A percentile compares a stretch with the other conserved stretches of the same genome.
These are phyloP conservation scores for Chironomus striatipennis DNA, from an alignment of 1,140 invertebrate genomes.

Conservation along the genomic window DNA sequence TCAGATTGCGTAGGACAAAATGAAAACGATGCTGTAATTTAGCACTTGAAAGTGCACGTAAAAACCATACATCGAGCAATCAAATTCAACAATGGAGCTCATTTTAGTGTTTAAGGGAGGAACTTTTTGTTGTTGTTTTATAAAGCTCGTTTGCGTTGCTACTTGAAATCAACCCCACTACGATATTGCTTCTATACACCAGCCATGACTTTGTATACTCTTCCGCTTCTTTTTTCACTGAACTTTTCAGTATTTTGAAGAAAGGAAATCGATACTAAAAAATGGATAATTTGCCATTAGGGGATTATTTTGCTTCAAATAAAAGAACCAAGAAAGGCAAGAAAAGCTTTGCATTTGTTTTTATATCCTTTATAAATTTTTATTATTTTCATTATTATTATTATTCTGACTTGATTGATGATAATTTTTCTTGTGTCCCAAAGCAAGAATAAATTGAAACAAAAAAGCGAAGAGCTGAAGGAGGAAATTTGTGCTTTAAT, in stretches of 20 bases:
- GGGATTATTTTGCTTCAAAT: constrained; percentile 1
- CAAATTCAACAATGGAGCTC: background rate
- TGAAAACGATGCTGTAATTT: no score
- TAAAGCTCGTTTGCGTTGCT: background rate
- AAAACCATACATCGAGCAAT: background rate
- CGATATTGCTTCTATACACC: background rate
- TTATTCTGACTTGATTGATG: constrained; percentile 14
- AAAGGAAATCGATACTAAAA: constrained; percentile 14
- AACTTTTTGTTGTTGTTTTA: background rate
- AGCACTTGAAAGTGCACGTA: background rate
- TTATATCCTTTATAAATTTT: background rate
- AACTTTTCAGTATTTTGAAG: background rate
- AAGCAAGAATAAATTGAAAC: background rate
- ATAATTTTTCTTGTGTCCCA: constrained; percentile 4
- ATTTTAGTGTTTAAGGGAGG: background rate
- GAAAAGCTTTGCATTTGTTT: background rate
- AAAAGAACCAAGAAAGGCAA: background rate
- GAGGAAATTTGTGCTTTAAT: no score
- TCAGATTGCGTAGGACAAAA: no score
- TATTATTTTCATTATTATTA: background rate
- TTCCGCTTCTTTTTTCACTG: background rate
- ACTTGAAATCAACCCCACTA: background rate
- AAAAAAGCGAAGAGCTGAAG: background rate
- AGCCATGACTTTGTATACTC: background rate
- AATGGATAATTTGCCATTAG: background rate